Percentiles rank a stretch among this genome's conserved stretches.
These are phyloP conservation scores for Scaptomyza tumidula DNA, from an alignment of 2,888 invertebrate species.

Conservation along the genomic window DNA sequence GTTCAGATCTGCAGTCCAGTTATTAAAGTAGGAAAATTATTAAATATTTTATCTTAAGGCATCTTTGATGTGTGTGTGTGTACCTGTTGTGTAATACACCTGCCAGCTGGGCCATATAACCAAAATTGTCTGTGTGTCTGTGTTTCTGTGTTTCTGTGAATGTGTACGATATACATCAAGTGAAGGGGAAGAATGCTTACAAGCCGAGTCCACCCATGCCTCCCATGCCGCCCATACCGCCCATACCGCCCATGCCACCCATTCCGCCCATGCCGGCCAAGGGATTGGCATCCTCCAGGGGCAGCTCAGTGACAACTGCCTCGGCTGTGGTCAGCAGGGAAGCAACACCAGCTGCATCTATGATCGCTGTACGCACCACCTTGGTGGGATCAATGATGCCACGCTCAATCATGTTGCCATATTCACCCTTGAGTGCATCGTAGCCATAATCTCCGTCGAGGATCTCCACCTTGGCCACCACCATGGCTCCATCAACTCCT, in stretches of 20 bases:
- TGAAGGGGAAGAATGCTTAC: not conserved
- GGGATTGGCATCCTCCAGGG: conserved; percentile 90
- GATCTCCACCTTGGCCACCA: conserved; percentile 96
- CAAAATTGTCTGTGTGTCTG: not conserved
- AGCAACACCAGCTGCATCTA: conserved; percentile 98
- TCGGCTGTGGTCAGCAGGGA: conserved; percentile 97
- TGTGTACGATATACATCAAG: not conserved
- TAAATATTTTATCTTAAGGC: not conserved
- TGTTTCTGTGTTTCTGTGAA: not conserved
- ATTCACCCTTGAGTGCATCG: conserved; percentile 95
- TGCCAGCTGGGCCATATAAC: not conserved
- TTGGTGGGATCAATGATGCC: conserved; percentile 99
- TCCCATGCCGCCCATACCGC: conserved; percentile 54
- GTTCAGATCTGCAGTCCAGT: conserved; percentile 44
- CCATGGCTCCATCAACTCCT: conserved; percentile 95
- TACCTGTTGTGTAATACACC: not conserved
- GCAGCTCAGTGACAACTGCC: conserved; percentile 97
- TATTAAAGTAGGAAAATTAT: conserved; percentile 12
- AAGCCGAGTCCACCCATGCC: conserved; percentile 53
- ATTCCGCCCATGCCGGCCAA: conserved; percentile 64
- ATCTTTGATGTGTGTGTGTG: not conserved
- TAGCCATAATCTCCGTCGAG: conserved; percentile 92
- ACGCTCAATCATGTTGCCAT: conserved; percentile 96
- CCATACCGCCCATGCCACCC: conserved; percentile 53
- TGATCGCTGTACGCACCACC: conserved; percentile 94